A percentile compares a stretch with the other conserved stretches of the same genome.
Conservation (phyloP, 2,888 invertebrate species). For the Ochlodes sylvanus region DNA sequence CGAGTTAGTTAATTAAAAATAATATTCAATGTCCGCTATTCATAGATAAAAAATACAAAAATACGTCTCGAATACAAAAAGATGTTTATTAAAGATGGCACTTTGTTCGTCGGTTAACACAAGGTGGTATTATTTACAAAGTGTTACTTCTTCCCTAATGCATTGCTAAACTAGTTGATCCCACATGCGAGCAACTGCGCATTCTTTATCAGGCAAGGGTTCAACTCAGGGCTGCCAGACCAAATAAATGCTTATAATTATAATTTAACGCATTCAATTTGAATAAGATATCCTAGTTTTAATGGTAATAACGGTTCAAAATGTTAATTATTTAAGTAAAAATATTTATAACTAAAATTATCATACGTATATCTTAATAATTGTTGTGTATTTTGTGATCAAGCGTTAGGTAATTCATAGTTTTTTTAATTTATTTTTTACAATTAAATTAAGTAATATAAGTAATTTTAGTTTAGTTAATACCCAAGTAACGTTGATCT, state of each 20-base stretch:
- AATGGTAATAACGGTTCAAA: too few species aligned
- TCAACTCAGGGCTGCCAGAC: slow-evolving; percentile 49
- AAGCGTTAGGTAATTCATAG: too few species aligned
- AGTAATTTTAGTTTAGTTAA: not conserved
- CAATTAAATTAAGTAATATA: too few species aligned
- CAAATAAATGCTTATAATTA: not conserved
- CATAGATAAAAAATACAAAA: slow-evolving; percentile 24
- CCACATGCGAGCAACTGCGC: slow-evolving; percentile 77
- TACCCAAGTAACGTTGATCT: not conserved
- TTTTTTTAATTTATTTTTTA: too few species aligned
- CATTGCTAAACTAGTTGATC: slow-evolving; percentile 72
- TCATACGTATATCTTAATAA: too few species aligned
- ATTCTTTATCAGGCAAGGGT: slow-evolving; percentile 74
- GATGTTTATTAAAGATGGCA: slow-evolving; percentile 34
- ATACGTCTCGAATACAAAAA: slow-evolving; percentile 22
- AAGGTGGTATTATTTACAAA: slow-evolving; percentile 52
- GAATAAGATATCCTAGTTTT: too few species aligned
- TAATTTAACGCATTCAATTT: not conserved
- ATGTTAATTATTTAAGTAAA: not conserved
- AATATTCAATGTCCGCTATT: slow-evolving; percentile 34
- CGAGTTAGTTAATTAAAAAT: slow-evolving; percentile 41
- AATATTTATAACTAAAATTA: too few species aligned
- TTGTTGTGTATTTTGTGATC: too few species aligned
- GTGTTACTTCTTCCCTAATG: slow-evolving; percentile 57
- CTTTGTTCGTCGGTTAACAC: slow-evolving; percentile 36